These are phyloP conservation scores for Sphecodes monilicornis DNA, from an alignment of 2,888 invertebrate species.

Conservation along the genomic window DNA sequence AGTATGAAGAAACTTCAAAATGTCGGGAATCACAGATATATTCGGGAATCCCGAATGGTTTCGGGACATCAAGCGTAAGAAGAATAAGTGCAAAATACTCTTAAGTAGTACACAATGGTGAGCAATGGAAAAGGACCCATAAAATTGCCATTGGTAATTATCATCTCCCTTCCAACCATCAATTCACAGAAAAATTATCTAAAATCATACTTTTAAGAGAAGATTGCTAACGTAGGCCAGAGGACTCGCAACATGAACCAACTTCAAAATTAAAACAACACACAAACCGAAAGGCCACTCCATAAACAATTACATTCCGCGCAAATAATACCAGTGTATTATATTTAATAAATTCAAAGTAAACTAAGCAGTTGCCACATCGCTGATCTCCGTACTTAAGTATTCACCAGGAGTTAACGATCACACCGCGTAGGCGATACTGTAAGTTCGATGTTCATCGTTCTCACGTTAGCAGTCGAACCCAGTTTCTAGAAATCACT, in stretches of 20 bases:
- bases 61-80: background rate
- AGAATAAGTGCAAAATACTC: background rate
- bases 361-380: background rate
- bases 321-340: background rate
- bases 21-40: no score
- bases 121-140: no score
- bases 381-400: background rate
- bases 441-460: background rate
- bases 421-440: background rate
- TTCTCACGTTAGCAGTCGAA: background rate
- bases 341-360: background rate
- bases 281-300: background rate
- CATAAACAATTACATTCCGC: background rate
- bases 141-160: background rate
- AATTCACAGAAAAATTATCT: background rate
- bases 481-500: background rate
- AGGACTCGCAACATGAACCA: background rate
- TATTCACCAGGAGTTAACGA: slow-evolving; percentile 1
- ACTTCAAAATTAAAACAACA: background rate
- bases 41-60: no score
- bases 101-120: background rate
- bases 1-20: no score
- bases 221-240: background rate
- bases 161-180: background rate
- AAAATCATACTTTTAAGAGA: background rate